Evolutionary conservation across 2,888 invertebrate genomes (phyloP).

Genomic region (Agelastica alni): DNA sequence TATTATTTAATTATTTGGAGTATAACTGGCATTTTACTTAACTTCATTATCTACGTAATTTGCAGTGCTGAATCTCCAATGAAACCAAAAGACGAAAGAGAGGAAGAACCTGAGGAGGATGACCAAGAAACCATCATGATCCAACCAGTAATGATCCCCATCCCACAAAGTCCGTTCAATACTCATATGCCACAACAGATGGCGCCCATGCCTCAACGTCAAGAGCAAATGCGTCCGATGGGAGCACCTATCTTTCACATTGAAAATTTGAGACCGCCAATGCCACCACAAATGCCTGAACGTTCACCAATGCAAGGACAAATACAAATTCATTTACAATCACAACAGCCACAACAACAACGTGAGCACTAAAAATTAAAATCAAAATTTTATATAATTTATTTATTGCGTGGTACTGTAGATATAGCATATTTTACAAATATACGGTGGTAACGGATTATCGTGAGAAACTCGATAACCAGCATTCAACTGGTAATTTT

Average conservation of each 20-base stretch:
- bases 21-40: too few species aligned
- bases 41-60: too few species aligned
- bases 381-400: too few species aligned
- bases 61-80: constrained; percentile 38
- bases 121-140: constrained; percentile 56
- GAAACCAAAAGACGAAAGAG: constrained; percentile 28
- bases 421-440: too few species aligned
- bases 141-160: constrained; percentile 56
- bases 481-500: too few species aligned
- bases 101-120: constrained; percentile 41
- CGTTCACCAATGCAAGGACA: constrained; percentile 44
- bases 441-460: too few species aligned
- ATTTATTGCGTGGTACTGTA: too few species aligned
- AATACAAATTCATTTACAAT: constrained; percentile 50
- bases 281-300: constrained; percentile 44
- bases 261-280: constrained; percentile 59
- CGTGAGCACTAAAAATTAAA: too few species aligned
- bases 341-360: constrained; percentile 33
- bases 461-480: too few species aligned
- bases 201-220: constrained; percentile 36
- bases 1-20: neutral
- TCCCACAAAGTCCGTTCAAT: constrained; percentile 51
- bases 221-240: constrained; percentile 42
- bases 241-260: constrained; percentile 26
- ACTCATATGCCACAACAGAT: constrained; percentile 55